Conservation (phyloP, 2,888 invertebrate genomes). For the Embidobia sp. region DNA sequence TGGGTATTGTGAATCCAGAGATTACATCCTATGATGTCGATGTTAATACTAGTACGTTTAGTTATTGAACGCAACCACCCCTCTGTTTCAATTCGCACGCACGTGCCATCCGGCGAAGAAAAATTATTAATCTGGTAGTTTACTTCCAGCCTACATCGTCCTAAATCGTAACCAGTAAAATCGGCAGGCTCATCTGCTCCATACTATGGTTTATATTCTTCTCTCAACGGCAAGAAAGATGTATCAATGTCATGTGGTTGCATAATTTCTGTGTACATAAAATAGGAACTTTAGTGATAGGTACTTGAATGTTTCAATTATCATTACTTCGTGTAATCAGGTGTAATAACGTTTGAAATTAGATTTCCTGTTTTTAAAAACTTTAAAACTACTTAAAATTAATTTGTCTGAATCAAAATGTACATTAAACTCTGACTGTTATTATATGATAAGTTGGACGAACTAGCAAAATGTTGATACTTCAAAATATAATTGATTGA, state of each 20-base stretch:
- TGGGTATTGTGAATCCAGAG: constrained; percentile 67
- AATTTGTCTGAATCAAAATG: no score
- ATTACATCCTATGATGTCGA: constrained; percentile 64
- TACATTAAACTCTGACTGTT: no score
- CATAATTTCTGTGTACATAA: not conserved
- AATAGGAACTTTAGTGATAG: not conserved
- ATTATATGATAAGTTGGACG: no score
- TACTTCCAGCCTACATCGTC: constrained; percentile 71
- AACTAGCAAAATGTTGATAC: no score
- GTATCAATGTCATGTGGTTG: constrained; percentile 51
- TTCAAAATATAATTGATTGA: no score
- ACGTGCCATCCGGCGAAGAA: constrained; percentile 71
- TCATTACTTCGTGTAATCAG: no score
- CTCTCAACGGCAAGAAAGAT: constrained; percentile 49
- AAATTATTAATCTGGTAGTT: constrained; percentile 68
- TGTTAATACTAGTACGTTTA: constrained; percentile 66
- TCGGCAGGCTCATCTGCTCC: constrained; percentile 63
- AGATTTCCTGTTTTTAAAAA: no score
- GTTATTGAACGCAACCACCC: constrained; percentile 71
- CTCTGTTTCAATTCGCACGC: constrained; percentile 69
- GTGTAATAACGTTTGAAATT: no score
- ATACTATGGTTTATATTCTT: constrained; percentile 41
- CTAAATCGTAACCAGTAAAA: constrained; percentile 76
- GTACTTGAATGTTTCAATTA: not conserved
- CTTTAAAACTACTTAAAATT: no score